phyloP scores from a whole-genome alignment of 2,888 invertebrate genomes.

The Molorchus minor region DNA sequence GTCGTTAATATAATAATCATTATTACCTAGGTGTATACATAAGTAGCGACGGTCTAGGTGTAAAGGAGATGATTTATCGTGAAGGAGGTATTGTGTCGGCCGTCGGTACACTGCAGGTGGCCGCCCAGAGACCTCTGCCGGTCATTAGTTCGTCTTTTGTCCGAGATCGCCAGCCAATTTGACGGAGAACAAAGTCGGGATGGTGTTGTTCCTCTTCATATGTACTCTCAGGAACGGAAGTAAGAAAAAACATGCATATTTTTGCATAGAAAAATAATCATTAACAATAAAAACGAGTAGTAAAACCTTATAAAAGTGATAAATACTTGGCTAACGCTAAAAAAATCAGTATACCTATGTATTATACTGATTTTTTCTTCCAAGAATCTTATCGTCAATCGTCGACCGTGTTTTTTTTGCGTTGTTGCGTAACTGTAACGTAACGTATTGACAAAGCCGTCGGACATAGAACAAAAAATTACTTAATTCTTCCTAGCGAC shows the following conservation, averaged over 20 bases:
- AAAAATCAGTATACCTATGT: too few species aligned
- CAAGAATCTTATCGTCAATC: too few species aligned
- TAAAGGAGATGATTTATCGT: constrained; percentile 42
- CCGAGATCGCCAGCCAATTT: constrained; percentile 33
- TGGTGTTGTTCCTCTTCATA: too few species aligned
- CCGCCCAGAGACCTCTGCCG: constrained; percentile 28
- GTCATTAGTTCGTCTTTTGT: constrained; percentile 38
- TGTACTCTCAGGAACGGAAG: too few species aligned
- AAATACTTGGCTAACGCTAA: too few species aligned
- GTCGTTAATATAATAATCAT: constrained; percentile 33
- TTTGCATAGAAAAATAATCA: too few species aligned
- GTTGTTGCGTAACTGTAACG: background rate
- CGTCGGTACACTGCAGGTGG: constrained; percentile 39
- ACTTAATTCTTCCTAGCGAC: background rate
- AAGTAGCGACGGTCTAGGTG: constrained; percentile 38
- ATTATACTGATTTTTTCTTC: too few species aligned
- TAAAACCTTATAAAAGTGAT: too few species aligned
- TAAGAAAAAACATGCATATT: too few species aligned
- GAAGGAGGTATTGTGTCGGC: constrained; percentile 30
- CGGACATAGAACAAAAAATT: too few species aligned
- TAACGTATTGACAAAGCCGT: too few species aligned
- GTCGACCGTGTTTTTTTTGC: background rate
- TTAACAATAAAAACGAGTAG: too few species aligned
- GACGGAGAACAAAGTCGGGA: constrained; percentile 20
- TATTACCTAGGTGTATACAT: constrained; percentile 15